Percentiles rank a stretch among this genome's conserved stretches.
Conservation (phyloP, 2,888 invertebrate genomes). For the Smittia sp. region DNA sequence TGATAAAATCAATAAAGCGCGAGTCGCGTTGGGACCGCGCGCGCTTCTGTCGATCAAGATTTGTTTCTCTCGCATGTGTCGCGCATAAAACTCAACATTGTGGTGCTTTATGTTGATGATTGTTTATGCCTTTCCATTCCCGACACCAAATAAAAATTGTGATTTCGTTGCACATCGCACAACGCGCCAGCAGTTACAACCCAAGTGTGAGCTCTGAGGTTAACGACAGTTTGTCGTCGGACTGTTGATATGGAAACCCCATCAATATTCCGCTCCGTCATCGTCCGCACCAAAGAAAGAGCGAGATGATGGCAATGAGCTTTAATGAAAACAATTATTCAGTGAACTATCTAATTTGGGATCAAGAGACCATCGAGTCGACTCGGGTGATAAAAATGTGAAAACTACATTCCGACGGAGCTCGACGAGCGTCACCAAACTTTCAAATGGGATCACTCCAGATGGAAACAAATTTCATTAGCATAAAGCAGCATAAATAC, state of each 20-base stretch:
- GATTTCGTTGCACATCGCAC: not conserved
- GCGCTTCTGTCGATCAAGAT: not conserved
- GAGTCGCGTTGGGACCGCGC: not conserved
- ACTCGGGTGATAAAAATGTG: constrained; percentile 2
- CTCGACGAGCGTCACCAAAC: not conserved
- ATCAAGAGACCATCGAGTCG: constrained; percentile 24
- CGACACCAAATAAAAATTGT: constrained; percentile 21
- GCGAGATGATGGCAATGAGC: constrained; percentile 10
- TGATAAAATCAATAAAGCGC: constrained; percentile 35
- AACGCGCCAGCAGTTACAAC: not conserved
- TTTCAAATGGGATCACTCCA: not conserved
- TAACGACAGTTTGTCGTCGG: constrained; percentile 9
- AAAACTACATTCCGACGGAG: not conserved
- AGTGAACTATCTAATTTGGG: constrained; percentile 37
- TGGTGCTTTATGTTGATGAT: not conserved
- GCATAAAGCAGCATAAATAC: constrained; percentile 10
- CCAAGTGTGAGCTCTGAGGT: constrained; percentile 3
- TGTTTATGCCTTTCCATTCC: not conserved
- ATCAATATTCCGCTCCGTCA: not conserved
- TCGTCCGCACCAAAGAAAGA: not conserved
- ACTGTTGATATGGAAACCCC: not conserved
- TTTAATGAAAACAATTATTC: constrained; percentile 32
- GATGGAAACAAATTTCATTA: constrained; percentile 26
- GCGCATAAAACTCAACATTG: not conserved
- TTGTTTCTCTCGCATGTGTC: too few species aligned